Conservation (phyloP, 2,113 vertebrate species). For the Poecilia latipinna region DNA sequence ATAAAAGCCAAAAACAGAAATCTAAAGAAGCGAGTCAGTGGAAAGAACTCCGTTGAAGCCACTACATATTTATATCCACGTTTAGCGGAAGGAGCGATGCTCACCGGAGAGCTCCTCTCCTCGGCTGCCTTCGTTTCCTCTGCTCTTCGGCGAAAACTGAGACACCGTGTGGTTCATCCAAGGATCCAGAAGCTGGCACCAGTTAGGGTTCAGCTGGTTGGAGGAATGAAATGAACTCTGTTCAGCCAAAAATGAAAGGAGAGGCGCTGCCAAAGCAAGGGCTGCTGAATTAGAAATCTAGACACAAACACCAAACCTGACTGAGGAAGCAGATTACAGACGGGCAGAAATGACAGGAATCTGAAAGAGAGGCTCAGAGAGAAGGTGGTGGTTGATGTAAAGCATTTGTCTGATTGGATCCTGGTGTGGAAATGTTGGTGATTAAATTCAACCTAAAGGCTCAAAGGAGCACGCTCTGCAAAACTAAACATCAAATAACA, state of each 20-base stretch:
- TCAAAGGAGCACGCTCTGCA: too few species aligned
- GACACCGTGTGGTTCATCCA: background rate
- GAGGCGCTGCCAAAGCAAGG: background rate
- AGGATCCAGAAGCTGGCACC: background rate
- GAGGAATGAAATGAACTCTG: constrained; percentile 4
- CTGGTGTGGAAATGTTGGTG: too few species aligned
- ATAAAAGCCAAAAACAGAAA: too few species aligned
- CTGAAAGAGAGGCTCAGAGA: background rate
- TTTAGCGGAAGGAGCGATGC: too few species aligned
- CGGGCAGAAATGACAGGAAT: background rate
- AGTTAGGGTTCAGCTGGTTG: background rate
- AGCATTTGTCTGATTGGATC: background rate
- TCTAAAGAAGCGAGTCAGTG: too few species aligned
- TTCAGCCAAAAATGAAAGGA: background rate
- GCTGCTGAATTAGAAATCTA: constrained; percentile 1
- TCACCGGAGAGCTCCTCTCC: background rate
- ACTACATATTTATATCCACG: too few species aligned
- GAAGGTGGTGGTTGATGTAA: background rate
- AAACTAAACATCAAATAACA: too few species aligned
- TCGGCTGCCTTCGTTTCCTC: background rate
- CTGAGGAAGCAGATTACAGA: background rate
- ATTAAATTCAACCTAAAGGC: too few species aligned
- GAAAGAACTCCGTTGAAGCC: too few species aligned
- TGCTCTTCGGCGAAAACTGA: background rate
- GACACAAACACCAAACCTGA: background rate